Evolutionary conservation across 2,113 vertebrate genomes (phyloP).

Genomic region (Hippolais icterina): DNA sequence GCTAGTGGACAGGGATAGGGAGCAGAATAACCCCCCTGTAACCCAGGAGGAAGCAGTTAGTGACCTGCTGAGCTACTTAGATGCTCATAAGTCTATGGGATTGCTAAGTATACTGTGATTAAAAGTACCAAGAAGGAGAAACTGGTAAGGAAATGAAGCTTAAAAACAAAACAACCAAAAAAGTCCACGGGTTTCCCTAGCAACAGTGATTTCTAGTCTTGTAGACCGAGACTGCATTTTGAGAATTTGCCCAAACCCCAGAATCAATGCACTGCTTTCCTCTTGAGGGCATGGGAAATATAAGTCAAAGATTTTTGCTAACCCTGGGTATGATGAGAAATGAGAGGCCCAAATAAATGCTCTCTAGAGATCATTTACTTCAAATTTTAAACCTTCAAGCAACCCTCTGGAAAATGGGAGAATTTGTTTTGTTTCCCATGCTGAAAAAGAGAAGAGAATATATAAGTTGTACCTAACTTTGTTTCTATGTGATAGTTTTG

Average conservation of each 20-base stretch:
- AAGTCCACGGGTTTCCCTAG: not conserved
- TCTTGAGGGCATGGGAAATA: not conserved
- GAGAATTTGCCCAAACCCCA: not conserved
- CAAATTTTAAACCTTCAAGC: not conserved
- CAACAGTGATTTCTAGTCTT: not conserved
- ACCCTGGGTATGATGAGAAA: not conserved
- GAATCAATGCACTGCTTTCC: not conserved
- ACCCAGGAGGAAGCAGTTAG: not conserved
- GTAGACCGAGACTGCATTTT: not conserved
- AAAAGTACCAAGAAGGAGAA: not conserved
- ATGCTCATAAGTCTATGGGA: not conserved
- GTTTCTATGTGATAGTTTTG: not conserved
- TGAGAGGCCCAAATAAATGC: not conserved
- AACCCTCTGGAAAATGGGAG: not conserved
- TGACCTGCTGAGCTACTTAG: not conserved
- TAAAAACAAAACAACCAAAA: not conserved
- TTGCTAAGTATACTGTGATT: not conserved
- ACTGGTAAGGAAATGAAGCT: constrained; percentile 22
- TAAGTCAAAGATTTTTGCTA: not conserved
- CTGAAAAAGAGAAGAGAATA: not conserved
- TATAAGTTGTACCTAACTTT: not conserved
- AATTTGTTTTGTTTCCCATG: not conserved
- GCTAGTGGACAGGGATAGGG: no score
- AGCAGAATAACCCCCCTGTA: not conserved
- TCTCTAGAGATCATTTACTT: not conserved